phyloP scores from a whole-genome alignment of 2,797 vertebrate species.

The Pangasius larnaudii region DNA sequence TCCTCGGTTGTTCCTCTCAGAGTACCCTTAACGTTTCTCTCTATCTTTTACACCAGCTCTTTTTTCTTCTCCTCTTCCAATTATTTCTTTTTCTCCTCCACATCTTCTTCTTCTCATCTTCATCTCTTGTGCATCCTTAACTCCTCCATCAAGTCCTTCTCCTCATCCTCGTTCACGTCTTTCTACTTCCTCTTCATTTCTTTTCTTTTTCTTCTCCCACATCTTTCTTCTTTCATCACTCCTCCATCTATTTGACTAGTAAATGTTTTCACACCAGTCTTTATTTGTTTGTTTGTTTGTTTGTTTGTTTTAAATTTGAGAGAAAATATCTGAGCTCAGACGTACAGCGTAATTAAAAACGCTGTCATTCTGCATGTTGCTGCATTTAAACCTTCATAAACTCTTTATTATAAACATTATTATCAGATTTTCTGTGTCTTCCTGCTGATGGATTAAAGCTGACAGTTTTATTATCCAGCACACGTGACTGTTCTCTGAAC shows the following conservation, averaged over 20 bases:
- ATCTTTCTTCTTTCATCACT: background rate
- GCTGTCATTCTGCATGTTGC: no score
- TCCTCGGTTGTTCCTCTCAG: no score
- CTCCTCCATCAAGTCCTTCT: background rate
- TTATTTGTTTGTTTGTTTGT: background rate
- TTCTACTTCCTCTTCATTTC: background rate
- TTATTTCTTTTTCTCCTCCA: background rate
- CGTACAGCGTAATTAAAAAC: background rate
- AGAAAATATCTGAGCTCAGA: background rate
- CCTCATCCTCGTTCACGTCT: background rate
- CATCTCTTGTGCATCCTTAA: background rate
- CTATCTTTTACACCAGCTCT: no score
- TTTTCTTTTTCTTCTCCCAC: background rate
- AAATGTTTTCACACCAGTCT: background rate
- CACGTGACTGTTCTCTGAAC: background rate
- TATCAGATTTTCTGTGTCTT: background rate
- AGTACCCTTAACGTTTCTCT: no score
- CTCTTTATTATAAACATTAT: background rate
- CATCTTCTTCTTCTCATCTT: background rate
- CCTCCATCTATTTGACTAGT: background rate
- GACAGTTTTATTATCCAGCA: background rate
- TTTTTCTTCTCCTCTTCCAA: background rate
- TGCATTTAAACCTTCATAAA: background rate
- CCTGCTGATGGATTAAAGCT: background rate
- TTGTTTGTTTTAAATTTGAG: background rate